These are phyloP conservation scores for Venusia cambrica DNA, from an alignment of 2,888 invertebrate genomes.

Conservation along the genomic window DNA sequence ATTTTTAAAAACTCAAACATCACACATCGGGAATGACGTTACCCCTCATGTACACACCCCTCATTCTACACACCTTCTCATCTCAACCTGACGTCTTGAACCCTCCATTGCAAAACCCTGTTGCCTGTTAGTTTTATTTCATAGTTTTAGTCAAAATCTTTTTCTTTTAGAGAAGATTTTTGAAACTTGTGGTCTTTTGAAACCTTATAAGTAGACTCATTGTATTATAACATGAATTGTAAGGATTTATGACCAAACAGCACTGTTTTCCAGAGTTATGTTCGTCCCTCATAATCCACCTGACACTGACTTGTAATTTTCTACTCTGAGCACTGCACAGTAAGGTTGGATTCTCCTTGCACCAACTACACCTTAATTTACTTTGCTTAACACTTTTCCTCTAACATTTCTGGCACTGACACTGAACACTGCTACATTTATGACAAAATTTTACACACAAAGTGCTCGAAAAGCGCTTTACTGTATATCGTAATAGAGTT, in stretches of 20 bases:
- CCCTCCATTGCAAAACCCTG: slow-evolving; percentile 13
- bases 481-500: slow-evolving; percentile 35
- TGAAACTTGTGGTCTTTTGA: slow-evolving; percentile 23
- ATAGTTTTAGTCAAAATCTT: slow-evolving; percentile 21
- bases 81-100: slow-evolving; percentile 1
- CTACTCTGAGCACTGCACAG: slow-evolving; percentile 75
- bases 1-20: slow-evolving; percentile 60
- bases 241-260: slow-evolving; percentile 5
- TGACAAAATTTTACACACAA: slow-evolving; percentile 44
- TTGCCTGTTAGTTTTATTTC: slow-evolving; percentile 26
- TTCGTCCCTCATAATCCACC: slow-evolving; percentile 54
- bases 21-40: slow-evolving; percentile 70
- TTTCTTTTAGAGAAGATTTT: slow-evolving; percentile 35
- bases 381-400: slow-evolving; percentile 58
- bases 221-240: slow-evolving; percentile 13
- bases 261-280: slow-evolving; percentile 18
- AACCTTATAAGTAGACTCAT: slow-evolving; percentile 5
- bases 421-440: slow-evolving; percentile 50
- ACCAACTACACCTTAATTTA: slow-evolving; percentile 59
- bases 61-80: slow-evolving; percentile 8
- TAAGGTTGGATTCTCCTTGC: slow-evolving; percentile 72
- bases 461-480: slow-evolving; percentile 33
- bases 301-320: slow-evolving; percentile 55
- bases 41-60: slow-evolving; percentile 37
- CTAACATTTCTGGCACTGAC: slow-evolving; percentile 59